A percentile compares a stretch with the other conserved stretches of the same genome.
phyloP scores from a whole-genome alignment of 2,113 vertebrate genomes.

The Tupaia tana region DNA sequence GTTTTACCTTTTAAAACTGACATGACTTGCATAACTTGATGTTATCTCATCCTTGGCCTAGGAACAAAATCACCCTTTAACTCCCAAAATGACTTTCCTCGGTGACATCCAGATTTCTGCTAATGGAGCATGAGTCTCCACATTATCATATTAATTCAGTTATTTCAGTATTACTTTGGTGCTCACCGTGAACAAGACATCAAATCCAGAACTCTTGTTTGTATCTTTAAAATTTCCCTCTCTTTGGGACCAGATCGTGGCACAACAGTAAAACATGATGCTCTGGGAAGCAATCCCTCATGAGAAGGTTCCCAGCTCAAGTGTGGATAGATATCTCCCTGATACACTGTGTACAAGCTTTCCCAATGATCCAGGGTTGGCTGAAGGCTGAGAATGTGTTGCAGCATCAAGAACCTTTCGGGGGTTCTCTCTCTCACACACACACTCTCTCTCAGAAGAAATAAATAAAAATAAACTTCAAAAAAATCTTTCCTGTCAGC shows the following conservation, averaged over 20 bases:
- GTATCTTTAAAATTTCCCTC: conserved; percentile 3
- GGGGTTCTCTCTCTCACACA: no score
- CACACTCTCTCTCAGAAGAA: no score
- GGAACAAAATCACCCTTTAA: conserved; percentile 19
- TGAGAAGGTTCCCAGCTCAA: no score
- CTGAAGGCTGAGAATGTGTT: no score
- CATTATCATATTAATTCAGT: conserved; percentile 6
- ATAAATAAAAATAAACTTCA: no score
- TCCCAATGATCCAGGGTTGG: no score
- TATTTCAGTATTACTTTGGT: conserved; percentile 6
- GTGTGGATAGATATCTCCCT: no score
- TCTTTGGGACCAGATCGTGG: not conserved
- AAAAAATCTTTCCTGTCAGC: no score
- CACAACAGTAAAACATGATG: no score
- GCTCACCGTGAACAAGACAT: conserved; percentile 1
- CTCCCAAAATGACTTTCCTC: not conserved
- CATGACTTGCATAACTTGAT: not conserved
- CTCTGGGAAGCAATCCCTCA: no score
- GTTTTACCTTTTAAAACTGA: conserved; percentile 22
- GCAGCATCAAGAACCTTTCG: no score
- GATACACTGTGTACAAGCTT: no score
- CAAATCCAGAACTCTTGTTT: not conserved
- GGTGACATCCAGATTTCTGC: not conserved
- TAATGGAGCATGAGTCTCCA: not conserved
- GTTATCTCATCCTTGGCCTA: not conserved